Conservation (phyloP, 2,113 vertebrate species). For the Mungos mungo region DNA sequence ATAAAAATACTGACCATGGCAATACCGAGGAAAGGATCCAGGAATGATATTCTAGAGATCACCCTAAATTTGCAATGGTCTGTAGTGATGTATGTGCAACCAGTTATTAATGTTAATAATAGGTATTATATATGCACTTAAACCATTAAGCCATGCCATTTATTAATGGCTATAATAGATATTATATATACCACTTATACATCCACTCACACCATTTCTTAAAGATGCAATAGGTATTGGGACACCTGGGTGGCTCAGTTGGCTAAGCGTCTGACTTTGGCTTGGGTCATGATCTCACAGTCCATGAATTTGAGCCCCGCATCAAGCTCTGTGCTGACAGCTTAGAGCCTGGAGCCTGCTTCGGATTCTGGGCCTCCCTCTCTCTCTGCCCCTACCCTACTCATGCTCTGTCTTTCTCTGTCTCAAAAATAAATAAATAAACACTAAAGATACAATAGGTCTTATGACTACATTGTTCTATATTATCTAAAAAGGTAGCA, state of each 20-base stretch:
- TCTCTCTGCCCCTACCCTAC: too few relatives aligned
- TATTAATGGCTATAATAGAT: neutral
- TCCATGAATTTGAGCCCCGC: too few relatives aligned
- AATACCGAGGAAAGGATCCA: conserved; percentile 19
- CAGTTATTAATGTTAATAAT: neutral
- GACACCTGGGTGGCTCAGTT: too few relatives aligned
- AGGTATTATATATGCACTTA: neutral
- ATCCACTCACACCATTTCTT: neutral
- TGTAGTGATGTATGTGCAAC: neutral
- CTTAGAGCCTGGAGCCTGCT: too few relatives aligned
- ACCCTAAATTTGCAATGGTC: neutral
- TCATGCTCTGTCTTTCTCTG: too few relatives aligned
- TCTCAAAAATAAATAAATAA: too few relatives aligned
- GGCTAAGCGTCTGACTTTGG: too few relatives aligned
- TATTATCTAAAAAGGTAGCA: neutral
- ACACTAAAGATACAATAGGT: neutral
- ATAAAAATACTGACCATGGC: neutral
- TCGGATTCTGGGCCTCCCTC: too few relatives aligned
- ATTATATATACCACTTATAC: neutral
- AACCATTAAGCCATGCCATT: neutral
- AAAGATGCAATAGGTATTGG: neutral
- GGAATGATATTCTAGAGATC: neutral
- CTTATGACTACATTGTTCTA: neutral
- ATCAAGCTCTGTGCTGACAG: too few relatives aligned
- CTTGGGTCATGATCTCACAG: too few relatives aligned